phyloP scores from a whole-genome alignment of 2,113 vertebrate species.

The Microtus montanus region DNA sequence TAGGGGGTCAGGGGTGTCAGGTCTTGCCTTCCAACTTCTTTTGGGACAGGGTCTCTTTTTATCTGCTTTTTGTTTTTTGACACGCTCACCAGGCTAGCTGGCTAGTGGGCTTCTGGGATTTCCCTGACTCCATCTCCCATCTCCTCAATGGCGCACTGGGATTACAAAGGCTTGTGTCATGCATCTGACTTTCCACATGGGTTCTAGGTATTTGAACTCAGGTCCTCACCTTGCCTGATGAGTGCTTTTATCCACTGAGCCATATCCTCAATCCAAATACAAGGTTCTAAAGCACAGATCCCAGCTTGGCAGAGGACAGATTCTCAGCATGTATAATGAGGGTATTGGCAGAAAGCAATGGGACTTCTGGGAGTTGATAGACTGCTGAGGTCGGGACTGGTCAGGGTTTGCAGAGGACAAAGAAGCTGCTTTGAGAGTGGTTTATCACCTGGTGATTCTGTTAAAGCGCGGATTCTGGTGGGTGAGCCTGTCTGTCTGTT shows the following conservation, averaged over 20 bases:
- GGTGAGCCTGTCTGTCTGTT: neutral
- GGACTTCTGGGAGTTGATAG: neutral
- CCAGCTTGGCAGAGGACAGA: neutral
- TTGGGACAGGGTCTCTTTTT: neutral
- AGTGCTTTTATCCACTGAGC: neutral
- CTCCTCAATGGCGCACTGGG: neutral
- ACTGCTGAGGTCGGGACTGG: accelerated
- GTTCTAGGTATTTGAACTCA: neutral
- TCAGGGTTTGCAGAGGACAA: neutral
- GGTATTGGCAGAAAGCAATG: neutral
- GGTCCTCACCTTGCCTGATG: neutral
- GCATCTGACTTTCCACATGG: neutral
- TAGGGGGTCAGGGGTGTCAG: too few relatives aligned
- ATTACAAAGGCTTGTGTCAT: neutral
- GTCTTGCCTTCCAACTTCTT: neutral
- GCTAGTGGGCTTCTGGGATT: neutral
- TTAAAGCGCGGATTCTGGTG: neutral
- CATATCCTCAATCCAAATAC: neutral
- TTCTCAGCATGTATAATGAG: neutral
- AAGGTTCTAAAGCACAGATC: neutral
- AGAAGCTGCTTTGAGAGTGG: neutral
- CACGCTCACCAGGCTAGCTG: too few relatives aligned
- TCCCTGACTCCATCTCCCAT: neutral
- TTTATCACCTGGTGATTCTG: neutral
- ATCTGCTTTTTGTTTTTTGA: neutral